phyloP scores from a whole-genome alignment of 1,140 invertebrate genomes.

The Macrosteles quadrilineatus region DNA sequence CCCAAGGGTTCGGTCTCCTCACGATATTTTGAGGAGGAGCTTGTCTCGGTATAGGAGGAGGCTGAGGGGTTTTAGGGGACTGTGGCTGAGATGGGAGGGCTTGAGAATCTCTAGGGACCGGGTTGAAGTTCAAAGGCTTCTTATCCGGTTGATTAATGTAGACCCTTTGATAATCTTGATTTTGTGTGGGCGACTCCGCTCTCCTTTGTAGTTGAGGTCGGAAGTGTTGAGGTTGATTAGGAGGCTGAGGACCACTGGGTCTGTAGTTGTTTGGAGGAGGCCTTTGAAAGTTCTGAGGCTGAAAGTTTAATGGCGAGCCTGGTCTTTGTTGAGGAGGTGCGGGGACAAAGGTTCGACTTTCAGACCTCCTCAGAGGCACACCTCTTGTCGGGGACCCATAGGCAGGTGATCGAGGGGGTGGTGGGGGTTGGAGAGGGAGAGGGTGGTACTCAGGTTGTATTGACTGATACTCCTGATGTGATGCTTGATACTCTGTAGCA shows the following conservation, averaged over 20 bases:
- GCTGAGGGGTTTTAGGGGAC: neutral
- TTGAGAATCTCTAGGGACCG: neutral
- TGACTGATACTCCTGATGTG: neutral
- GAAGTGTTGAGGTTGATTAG: neutral
- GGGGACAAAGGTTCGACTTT: constrained; percentile 14
- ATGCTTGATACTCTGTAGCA: constrained; percentile 2
- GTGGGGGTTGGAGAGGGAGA: neutral
- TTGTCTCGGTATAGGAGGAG: neutral
- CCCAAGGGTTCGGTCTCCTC: constrained; percentile 34
- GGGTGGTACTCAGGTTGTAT: constrained; percentile 12
- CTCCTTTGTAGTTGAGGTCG: constrained; percentile 17
- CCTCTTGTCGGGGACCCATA: constrained; percentile 5
- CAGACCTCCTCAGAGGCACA: constrained; percentile 2
- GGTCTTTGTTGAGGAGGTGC: constrained; percentile 15
- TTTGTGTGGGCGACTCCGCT: neutral
- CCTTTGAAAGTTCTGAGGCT: constrained; percentile 16
- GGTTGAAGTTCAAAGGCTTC: constrained; percentile 14
- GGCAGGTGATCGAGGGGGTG: neutral
- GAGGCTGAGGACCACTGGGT: neutral
- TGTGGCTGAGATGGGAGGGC: neutral
- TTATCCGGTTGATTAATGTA: neutral
- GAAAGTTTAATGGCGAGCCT: constrained; percentile 18
- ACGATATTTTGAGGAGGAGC: constrained; percentile 19
- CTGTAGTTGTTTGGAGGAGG: constrained; percentile 2
- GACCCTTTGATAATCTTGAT: constrained; percentile 2